Percentiles rank a stretch among this genome's conserved stretches.
Conservation (phyloP, 2,888 invertebrate genomes). For the Embidobia sp. region DNA sequence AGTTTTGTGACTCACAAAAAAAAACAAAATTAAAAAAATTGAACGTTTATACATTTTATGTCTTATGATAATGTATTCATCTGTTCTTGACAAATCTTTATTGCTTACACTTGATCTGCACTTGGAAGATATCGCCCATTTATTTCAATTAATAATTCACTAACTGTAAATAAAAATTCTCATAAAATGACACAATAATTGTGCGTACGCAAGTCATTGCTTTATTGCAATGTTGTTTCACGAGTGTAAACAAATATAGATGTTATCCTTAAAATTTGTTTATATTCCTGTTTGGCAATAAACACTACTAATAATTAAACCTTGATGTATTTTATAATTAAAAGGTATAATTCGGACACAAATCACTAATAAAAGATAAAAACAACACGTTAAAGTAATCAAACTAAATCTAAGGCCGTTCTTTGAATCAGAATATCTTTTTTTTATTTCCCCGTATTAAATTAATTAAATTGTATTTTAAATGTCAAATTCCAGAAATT, state of each 20-base stretch:
- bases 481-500: too few species aligned
- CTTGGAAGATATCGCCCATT: slow-evolving; percentile 1
- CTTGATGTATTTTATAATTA: slow-evolving; percentile 13
- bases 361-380: slow-evolving; percentile 2
- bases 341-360: not conserved
- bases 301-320: slow-evolving; percentile 1
- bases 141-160: slow-evolving; percentile 36
- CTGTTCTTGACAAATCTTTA: slow-evolving; percentile 36
- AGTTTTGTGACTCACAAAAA: not conserved
- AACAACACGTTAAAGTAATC: not conserved
- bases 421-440: too few species aligned
- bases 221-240: too few species aligned
- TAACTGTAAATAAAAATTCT: slow-evolving; percentile 25
- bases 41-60: slow-evolving; percentile 1
- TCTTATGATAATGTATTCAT: slow-evolving; percentile 27
- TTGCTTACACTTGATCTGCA: slow-evolving; percentile 12
- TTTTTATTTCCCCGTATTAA: too few species aligned
- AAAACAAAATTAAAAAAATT: too few species aligned
- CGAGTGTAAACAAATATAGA: slow-evolving; percentile 6
- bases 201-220: slow-evolving; percentile 6
- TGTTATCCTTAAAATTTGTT: slow-evolving; percentile 5
- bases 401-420: too few species aligned
- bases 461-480: too few species aligned
- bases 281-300: slow-evolving; percentile 10
- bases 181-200: slow-evolving; percentile 18